Base-by-base conservation (phyloP, 1,140 invertebrate genomes). In the Tetragonula clypearis region DNA sequence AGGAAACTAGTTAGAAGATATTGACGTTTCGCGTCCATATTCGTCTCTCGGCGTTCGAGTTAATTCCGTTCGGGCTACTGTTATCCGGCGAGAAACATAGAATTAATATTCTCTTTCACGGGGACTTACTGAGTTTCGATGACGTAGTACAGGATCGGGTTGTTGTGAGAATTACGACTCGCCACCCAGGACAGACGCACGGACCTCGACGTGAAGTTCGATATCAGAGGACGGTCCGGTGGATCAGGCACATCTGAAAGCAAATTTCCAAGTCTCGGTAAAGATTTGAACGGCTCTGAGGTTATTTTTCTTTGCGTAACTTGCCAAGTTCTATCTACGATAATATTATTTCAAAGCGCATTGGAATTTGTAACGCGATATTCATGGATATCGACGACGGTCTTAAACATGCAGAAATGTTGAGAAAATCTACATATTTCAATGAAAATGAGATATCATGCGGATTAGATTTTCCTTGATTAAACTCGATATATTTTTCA, bases 111-210 rank as follows among this genome's bases (percentile, higher is more conserved):
- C 35, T 49, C 0, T 49, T 49, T 86, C 82, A 80, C 62, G 65
- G 56, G 65, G 56, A 96, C 96, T 96, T 95, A 97, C 97, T 96
- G 95, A 85, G 96, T 96, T 92, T 97, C 96, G 92, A 97, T 97
- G 94, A 97, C 95, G 93, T 97, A 97, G 95, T 97, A 96, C 85
- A 95, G 95, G 90, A 97, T 96, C 81, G 96, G 96, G 91, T 96
- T 96, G 95, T 97, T 96, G 92, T 97, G 96, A 79, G 96, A 96
- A 94, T 97, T 96, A 87, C 96, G 96, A 78, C 96, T 96, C 55
- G 97, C 96, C 71, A 97, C 96, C 97, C 97, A 97, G 62, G 97
- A 97, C 87, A 97, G 94, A 92, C 97, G 97, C 90, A 97, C 96
- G 30, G 96, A 96, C 84, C 97, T 95, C 79, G 97, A 97, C 68